Conservation (phyloP, 2,888 invertebrate species). For the Ceratothoa steindachneri region DNA sequence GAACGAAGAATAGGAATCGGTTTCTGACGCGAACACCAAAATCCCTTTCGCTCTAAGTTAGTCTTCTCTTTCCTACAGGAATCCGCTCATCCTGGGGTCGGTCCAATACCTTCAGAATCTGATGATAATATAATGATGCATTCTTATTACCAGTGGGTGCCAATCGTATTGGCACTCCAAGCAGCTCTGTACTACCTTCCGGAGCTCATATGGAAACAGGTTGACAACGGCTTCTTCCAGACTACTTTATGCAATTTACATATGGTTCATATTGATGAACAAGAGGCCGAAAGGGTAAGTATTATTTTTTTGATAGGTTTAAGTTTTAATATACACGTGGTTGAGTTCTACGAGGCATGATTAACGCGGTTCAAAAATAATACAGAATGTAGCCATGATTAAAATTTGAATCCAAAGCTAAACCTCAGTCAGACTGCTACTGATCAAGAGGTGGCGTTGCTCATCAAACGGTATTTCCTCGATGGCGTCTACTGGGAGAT, state of each 20-base stretch:
- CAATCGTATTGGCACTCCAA: slow-evolving; percentile 83
- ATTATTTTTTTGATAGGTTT: background rate
- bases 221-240: slow-evolving; percentile 32
- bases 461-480: no score
- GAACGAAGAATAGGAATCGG: no score
- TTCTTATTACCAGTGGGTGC: slow-evolving; percentile 91
- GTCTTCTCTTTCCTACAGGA: background rate
- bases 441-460: no score
- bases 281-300: background rate
- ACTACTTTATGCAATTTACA: slow-evolving; percentile 22
- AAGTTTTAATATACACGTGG: no score
- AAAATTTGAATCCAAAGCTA: no score
- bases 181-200: slow-evolving; percentile 79
- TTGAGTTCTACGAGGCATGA: no score
- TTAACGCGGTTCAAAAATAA: no score
- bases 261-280: slow-evolving; percentile 23
- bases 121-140: slow-evolving; percentile 62
- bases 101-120: slow-evolving; percentile 18
- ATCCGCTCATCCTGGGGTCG: slow-evolving; percentile 37
- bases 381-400: no score
- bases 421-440: no score
- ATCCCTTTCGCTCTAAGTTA: no score
- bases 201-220: slow-evolving; percentile 84
- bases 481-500: no score
- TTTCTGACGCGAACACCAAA: no score